These are phyloP conservation scores for Drosophila nr. perissopoda DNA, from an alignment of 2,888 invertebrate species.

Conservation along the genomic window DNA sequence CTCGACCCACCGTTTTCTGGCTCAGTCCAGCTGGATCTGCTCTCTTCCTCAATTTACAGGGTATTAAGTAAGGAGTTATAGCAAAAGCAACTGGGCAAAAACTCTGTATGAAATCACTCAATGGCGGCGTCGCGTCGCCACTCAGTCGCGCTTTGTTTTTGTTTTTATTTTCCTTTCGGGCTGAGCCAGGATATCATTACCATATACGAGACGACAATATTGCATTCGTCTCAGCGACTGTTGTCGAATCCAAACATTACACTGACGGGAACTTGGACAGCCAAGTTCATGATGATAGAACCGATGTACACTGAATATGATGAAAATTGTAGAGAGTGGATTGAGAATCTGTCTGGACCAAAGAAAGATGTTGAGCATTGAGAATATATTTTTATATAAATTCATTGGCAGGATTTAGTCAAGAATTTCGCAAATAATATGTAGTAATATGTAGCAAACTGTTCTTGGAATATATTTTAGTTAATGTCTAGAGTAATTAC, in stretches of 20 bases:
- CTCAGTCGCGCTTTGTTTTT: conserved; percentile 67
- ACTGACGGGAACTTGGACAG: conserved; percentile 28
- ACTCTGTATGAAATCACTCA: conserved; percentile 62
- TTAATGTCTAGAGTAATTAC: no score
- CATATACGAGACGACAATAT: conserved; percentile 65
- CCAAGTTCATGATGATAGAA: conserved; percentile 22
- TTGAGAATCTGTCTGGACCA: neutral
- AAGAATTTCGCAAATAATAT: neutral
- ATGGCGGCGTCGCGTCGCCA: conserved; percentile 70
- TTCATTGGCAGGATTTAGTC: neutral
- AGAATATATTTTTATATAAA: neutral
- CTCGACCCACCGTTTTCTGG: accelerated
- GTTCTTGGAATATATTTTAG: neutral
- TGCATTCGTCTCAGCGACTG: conserved; percentile 54
- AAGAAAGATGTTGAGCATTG: neutral
- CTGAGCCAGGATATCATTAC: conserved; percentile 77
- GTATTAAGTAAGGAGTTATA: conserved; percentile 25
- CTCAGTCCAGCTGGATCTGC: neutral
- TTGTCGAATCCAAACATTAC: conserved; percentile 49
- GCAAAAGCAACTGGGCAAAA: conserved; percentile 32
- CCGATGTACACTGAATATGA: neutral
- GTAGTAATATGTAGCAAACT: neutral
- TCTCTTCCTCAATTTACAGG: conserved; percentile 24
- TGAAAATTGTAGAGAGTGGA: neutral
- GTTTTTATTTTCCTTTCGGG: conserved; percentile 32